Evolutionary conservation across 2,797 vertebrate species (phyloP), one percentile per base, ranked within the genome.

Genomic region (Melanotaenia nigrans): DNA sequence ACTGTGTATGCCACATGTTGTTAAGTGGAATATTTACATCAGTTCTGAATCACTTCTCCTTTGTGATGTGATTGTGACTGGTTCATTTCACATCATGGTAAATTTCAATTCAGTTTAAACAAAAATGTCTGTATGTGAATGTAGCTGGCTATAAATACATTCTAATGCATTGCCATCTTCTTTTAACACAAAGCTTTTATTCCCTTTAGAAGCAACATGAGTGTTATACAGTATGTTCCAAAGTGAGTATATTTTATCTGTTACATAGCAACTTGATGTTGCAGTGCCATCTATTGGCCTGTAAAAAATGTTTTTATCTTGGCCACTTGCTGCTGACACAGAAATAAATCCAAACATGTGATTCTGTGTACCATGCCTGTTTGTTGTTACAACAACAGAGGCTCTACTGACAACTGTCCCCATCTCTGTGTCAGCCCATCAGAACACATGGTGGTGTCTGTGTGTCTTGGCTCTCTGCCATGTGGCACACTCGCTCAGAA

Each of bases 281-380:
- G 47, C 66, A 91, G 85, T 85, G 92, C 87, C 92, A 90, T 82
- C 92, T 91, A 64, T 56, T 88, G 91, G 82, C 11, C 16, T 1
- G 8, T 14, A 22, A 6, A 51, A 61, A 28, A n/a, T 2, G 1
- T 16, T 25, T 45, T 45, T 9, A 30, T 0, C 49, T 59, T 32
- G 9, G 9, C 40, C 45, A n/a, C 33, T 38, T 36, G 14, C 20
- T 62, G 33, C 32, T 65, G 42, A 62, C 25, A 54, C 32, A 74
- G 54, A 71, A 67, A 64, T 28, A 49, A 40, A 77, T 74, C 55
- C 32, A 53, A 79, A 65, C 61, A 66, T 57, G 78, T 85, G 85
- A 78, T 69, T 72, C 18, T 65, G 59, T 62, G 73, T 61, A 42
- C 14, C 14, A 40, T 49, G n/a, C 45, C 68, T 79, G 67, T 65